A percentile compares a stretch with the other conserved stretches of the same genome.
phyloP scores from a whole-genome alignment of 2,113 vertebrate genomes.

The Menura novaehollandiae region DNA sequence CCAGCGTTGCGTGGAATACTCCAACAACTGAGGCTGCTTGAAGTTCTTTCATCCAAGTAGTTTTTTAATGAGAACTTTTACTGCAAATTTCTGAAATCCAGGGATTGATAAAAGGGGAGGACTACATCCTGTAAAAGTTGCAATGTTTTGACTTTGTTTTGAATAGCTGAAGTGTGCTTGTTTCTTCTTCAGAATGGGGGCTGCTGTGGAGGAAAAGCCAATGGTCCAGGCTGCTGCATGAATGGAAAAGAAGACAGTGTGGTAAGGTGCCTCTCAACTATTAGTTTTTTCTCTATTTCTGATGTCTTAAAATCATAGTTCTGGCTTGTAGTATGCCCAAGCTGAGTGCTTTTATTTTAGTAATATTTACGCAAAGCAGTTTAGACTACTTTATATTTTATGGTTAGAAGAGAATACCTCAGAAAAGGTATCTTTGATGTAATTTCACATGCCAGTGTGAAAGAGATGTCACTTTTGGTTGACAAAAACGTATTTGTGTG shows the following conservation, averaged over 20 bases:
- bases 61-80: neutral
- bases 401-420: neutral
- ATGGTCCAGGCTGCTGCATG: constrained; percentile 79
- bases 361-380: neutral
- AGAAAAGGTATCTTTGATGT: neutral
- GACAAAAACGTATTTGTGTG: neutral
- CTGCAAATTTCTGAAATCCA: neutral
- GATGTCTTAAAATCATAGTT: neutral
- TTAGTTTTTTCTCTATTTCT: neutral
- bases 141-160: neutral
- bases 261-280: constrained; percentile 29
- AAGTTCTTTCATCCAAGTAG: neutral
- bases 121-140: neutral
- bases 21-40: neutral
- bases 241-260: constrained; percentile 35
- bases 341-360: neutral
- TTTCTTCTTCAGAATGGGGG: constrained; percentile 57
- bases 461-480: neutral
- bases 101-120: neutral
- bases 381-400: neutral
- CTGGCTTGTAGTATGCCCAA: neutral
- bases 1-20: neutral
- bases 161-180: neutral
- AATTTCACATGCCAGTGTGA: neutral
- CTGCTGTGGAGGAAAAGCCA: constrained; percentile 77